Evolutionary conservation across 2,888 invertebrate genomes (phyloP).

Genomic region (Dysmachus trigonus): DNA sequence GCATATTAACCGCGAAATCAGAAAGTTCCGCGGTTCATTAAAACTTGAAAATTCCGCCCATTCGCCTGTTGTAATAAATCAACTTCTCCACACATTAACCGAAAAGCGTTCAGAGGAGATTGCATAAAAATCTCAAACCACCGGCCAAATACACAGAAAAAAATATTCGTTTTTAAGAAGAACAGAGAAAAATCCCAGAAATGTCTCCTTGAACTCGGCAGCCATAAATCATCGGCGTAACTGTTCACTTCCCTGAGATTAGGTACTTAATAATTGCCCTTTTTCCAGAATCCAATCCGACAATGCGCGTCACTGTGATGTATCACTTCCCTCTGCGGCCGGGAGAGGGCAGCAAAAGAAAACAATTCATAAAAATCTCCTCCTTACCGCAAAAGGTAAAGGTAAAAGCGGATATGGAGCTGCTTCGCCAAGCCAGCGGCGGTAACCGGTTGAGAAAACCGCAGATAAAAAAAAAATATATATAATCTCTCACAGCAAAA

Average conservation of each 20-base stretch:
- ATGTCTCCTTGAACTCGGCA: neutral
- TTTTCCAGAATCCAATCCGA: neutral
- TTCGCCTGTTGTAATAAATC: neutral
- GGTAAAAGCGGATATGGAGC: neutral
- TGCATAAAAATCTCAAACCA: neutral
- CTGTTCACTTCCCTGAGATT: neutral
- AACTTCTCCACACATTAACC: neutral
- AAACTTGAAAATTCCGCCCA: neutral
- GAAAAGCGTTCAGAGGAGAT: neutral
- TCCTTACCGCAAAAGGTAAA: neutral
- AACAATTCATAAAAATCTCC: neutral
- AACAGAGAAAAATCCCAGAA: neutral
- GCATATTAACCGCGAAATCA: neutral
- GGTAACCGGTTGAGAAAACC: constrained; percentile 7
- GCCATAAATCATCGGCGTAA: constrained; percentile 4
- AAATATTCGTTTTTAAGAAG: neutral
- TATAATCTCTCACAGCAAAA: neutral
- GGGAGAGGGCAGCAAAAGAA: neutral
- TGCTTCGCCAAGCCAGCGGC: neutral
- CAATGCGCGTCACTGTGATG: neutral
- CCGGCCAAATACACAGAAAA: neutral
- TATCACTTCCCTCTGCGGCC: neutral
- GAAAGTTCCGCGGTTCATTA: neutral
- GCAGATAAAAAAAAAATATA: neutral
- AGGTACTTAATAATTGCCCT: constrained; percentile 31